phyloP scores from a whole-genome alignment of 2,113 vertebrate species.

The Amia ocellicauda region DNA sequence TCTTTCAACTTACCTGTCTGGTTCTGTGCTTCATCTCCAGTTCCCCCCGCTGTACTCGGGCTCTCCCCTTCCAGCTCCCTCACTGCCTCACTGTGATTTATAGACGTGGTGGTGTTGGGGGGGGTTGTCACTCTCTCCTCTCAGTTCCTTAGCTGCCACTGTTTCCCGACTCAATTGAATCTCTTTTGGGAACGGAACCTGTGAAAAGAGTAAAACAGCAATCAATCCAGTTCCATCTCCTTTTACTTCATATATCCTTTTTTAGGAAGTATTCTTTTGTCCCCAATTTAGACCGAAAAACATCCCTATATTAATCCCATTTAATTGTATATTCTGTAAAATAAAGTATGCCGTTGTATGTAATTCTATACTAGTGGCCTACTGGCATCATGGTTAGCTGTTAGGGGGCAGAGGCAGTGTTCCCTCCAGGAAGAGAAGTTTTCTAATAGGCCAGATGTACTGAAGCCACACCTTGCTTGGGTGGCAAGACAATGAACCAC shows the following conservation, averaged over 20 bases:
- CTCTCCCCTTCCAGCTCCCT: neutral
- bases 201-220: no score
- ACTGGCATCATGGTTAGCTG: slow-evolving; percentile 2
- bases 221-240: no score
- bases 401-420: slow-evolving; percentile 3
- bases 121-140: neutral
- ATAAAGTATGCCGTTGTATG: slow-evolving; percentile 14
- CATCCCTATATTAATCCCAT: neutral
- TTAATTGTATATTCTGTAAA: slow-evolving; percentile 29
- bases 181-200: no score
- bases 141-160: neutral
- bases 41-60: neutral
- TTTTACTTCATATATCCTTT: no score
- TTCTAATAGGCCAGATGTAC: neutral
- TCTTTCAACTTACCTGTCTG: no score
- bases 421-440: neutral
- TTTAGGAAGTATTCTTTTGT: no score
- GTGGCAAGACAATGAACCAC: slow-evolving; percentile 4
- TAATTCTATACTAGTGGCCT: slow-evolving; percentile 7
- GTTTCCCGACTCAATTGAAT: no score
- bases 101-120: neutral
- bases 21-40: neutral
- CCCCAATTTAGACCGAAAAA: slow-evolving; percentile 9
- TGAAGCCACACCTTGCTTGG: neutral
- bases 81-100: neutral